Evolutionary conservation across 2,113 vertebrate species (phyloP).

Genomic region (Semnornis frantzii): DNA sequence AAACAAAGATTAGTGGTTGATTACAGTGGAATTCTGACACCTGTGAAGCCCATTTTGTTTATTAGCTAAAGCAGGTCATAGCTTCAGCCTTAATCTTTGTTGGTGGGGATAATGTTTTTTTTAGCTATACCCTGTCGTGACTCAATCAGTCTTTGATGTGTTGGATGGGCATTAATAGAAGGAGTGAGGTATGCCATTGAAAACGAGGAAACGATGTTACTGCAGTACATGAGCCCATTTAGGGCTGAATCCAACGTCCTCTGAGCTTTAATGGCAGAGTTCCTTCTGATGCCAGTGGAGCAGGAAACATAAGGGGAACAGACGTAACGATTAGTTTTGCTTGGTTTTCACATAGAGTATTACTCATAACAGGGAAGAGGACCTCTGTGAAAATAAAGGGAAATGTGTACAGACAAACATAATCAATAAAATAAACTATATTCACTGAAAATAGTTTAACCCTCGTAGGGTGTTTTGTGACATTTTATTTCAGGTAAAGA

Average conservation of each 20-base stretch:
- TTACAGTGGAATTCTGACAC: slow-evolving; percentile 43
- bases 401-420: neutral
- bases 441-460: neutral
- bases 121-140: neutral
- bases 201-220: slow-evolving; percentile 8
- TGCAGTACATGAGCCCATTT: neutral
- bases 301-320: slow-evolving; percentile 16
- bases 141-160: slow-evolving; percentile 7
- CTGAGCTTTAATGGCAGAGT: neutral
- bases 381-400: neutral
- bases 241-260: neutral
- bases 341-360: neutral
- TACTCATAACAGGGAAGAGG: neutral
- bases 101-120: neutral
- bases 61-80: neutral
- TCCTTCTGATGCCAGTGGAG: neutral
- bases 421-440: neutral
- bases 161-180: neutral
- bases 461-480: neutral
- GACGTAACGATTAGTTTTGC: neutral
- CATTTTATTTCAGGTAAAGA: neutral
- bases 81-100: neutral
- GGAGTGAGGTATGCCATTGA: neutral
- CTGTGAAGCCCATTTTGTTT: slow-evolving; percentile 55
- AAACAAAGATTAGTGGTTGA: slow-evolving; percentile 19